Evolutionary conservation across 2,113 vertebrate genomes (phyloP), one percentile per base, ranked within the genome.

Genomic region (Ictalurus punctatus): DNA sequence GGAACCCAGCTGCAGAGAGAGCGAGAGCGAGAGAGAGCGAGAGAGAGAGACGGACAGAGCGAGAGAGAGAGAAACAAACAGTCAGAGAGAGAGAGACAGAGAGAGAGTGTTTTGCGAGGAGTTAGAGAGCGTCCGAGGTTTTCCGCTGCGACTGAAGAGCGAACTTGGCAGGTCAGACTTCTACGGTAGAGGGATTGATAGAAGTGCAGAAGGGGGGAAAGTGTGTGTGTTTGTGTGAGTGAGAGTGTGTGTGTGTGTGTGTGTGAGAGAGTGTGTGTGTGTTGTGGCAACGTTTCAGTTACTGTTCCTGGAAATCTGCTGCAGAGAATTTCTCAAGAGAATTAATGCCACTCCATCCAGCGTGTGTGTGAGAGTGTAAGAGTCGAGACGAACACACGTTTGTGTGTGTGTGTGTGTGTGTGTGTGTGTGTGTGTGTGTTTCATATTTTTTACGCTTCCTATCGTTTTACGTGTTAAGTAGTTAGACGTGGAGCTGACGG

Each of bases 231-330:
- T 30, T 34, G 69, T 34, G 69, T 71, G 67, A 34, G 67, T 71
- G 34, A 34, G 34, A 34, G 67, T 90, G 90, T 91, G 84, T 91
- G 86, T 84, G 91, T 90, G 90, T 91, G 84, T 91, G 86, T 84
- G 80, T n/a, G 93, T 89, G 87, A 89, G 88, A 82, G 71, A 44
- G 37, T 44, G 37, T 76, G 34, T 40, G 34, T 74, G 34, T 21
- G 84, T 90, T 85, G 90, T 93, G 92, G 93, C 90, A 91, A 92
- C 52, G 74, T 90, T 92, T 93, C 92, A 93, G 92, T 95, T 94
- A 94, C 92, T 95, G 93, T 96, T 96, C 94, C 94, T 95, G 96
- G 95, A 96, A 95, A 95, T 95, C 93, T 91, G 93, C 92, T 93
- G 94, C 93, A 90, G 94, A 58, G 17, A 63, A 93, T 96, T 95